These are phyloP conservation scores for Trichopoda pennipes DNA, from an alignment of 2,888 invertebrate species.

Conservation along the genomic window DNA sequence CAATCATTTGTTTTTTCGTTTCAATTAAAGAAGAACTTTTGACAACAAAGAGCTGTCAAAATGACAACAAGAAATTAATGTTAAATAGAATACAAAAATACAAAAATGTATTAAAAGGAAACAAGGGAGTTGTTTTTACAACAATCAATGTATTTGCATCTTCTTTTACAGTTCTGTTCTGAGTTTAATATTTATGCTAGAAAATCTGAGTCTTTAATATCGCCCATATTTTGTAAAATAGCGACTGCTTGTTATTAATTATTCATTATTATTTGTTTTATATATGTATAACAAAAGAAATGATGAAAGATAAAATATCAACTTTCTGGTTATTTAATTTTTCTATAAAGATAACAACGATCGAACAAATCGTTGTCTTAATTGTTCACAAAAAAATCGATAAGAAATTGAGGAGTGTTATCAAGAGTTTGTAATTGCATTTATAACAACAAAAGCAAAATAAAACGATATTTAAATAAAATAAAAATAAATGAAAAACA, in stretches of 20 bases:
- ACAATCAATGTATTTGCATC: no score
- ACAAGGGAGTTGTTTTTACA: no score
- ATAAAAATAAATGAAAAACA: conserved; percentile 2
- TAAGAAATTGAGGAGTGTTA: conserved; percentile 43
- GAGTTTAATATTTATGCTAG: no score
- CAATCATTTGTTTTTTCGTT: no score
- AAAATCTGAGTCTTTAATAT: no score
- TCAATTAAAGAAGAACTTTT: no score
- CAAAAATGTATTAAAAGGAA: no score
- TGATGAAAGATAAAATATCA: neutral
- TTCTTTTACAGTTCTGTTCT: no score
- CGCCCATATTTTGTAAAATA: neutral
- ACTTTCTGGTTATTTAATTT: conserved; percentile 5
- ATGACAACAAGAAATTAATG: no score
- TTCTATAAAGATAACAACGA: neutral
- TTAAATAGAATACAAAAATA: no score
- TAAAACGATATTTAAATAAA: neutral
- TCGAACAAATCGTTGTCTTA: neutral
- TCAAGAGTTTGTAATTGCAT: conserved; percentile 31
- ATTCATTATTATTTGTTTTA: neutral
- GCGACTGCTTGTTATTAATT: neutral
- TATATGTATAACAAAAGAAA: neutral
- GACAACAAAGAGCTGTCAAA: no score
- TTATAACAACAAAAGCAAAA: neutral
- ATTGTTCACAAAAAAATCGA: conserved; percentile 10